A percentile compares a stretch with the other conserved stretches of the same genome.
Evolutionary conservation across 1,140 invertebrate species (phyloP).

Genomic region (Heliconius nattereri): DNA sequence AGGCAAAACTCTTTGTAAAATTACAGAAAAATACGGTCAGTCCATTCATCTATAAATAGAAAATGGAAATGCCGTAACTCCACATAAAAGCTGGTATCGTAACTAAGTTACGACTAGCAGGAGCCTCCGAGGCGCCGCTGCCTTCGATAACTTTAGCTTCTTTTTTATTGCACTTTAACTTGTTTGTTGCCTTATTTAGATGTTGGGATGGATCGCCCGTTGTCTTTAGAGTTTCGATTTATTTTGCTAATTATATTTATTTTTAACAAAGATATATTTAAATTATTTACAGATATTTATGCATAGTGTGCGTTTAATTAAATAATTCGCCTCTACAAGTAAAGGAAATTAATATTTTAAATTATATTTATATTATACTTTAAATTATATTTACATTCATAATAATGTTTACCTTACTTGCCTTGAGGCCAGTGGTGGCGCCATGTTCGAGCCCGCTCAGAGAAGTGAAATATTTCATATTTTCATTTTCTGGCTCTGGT

Average conservation of each 20-base stretch:
- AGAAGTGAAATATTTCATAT: too few relatives aligned
- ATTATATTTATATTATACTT: too few relatives aligned
- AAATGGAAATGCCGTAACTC: conserved; percentile 5
- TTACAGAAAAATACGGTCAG: background rate
- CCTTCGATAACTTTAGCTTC: background rate
- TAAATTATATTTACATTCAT: too few relatives aligned
- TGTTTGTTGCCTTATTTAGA: conserved; percentile 4
- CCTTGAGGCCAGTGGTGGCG: too few relatives aligned
- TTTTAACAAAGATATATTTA: too few relatives aligned
- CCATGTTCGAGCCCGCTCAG: too few relatives aligned
- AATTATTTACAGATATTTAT: too few relatives aligned
- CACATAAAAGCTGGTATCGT: conserved; percentile 12
- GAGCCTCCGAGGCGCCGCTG: conserved; percentile 5
- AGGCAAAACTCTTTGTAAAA: background rate
- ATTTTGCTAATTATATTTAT: background rate
- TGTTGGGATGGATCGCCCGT: background rate
- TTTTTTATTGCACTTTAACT: conserved; percentile 15
- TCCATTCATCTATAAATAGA: conserved; percentile 6
- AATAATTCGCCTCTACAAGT: too few relatives aligned
- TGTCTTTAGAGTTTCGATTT: background rate
- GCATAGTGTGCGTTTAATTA: too few relatives aligned
- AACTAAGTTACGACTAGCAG: conserved; percentile 9
- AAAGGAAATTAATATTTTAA: too few relatives aligned
- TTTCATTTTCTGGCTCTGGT: too few relatives aligned
- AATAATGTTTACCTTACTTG: too few relatives aligned